Evolutionary conservation across 2,113 vertebrate species (phyloP).

Genomic region (Antechinus stuartii): DNA sequence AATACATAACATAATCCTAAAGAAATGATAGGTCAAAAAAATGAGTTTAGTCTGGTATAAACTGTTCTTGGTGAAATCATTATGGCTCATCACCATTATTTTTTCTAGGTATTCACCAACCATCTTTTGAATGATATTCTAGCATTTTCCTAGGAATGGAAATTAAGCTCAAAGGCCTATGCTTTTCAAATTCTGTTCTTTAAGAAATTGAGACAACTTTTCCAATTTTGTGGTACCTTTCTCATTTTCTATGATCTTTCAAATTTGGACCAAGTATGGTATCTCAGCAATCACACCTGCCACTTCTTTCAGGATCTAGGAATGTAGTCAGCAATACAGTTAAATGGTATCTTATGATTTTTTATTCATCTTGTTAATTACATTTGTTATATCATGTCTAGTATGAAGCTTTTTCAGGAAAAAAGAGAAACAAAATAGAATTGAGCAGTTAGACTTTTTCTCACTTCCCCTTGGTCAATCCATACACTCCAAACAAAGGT

Average conservation of each 20-base stretch:
- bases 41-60: background rate
- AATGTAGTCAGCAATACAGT: background rate
- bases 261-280: background rate
- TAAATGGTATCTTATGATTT: background rate
- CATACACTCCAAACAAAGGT: background rate
- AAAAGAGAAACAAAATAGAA: background rate
- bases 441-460: background rate
- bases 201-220: background rate
- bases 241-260: background rate
- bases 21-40: background rate
- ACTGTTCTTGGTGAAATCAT: background rate
- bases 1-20: background rate
- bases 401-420: background rate
- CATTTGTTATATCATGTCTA: background rate
- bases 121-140: background rate
- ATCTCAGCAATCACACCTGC: background rate
- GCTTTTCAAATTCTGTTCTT: background rate
- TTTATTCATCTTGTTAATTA: background rate
- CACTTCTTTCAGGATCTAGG: background rate
- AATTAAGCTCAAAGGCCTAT: background rate
- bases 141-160: background rate
- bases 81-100: background rate
- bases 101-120: background rate
- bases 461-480: background rate
- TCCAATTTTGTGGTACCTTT: background rate